phyloP scores from a whole-genome alignment of 2,888 invertebrate species.

The Hymenopus coronatus region DNA sequence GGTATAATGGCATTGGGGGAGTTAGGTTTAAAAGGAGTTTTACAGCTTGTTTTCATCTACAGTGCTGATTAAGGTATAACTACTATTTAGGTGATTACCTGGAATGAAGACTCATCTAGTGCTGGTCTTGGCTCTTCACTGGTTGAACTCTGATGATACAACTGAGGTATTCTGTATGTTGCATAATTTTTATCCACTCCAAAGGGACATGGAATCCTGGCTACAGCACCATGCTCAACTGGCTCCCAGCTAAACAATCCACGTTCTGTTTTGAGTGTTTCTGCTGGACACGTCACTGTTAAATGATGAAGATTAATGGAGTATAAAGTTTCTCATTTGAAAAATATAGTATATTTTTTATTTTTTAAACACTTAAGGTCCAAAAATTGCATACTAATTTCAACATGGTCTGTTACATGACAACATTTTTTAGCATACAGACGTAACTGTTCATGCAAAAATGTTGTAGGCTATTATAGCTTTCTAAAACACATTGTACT shows the following conservation, averaged over 20 bases:
- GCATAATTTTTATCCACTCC: slow-evolving; percentile 11
- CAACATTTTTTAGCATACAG: too few relatives aligned
- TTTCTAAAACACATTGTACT: too few relatives aligned
- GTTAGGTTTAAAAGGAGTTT: too few relatives aligned
- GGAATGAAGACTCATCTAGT: neutral
- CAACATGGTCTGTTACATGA: too few relatives aligned
- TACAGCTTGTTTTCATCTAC: too few relatives aligned
- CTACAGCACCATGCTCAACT: slow-evolving; percentile 15
- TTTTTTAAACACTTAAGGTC: too few relatives aligned
- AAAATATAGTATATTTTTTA: too few relatives aligned
- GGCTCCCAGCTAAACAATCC: slow-evolving; percentile 23
- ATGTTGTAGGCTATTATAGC: too few relatives aligned
- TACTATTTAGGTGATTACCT: neutral
- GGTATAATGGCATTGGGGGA: too few relatives aligned
- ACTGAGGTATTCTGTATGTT: neutral
- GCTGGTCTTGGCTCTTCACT: neutral
- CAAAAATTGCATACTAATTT: too few relatives aligned
- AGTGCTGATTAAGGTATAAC: too few relatives aligned
- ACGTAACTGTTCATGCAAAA: too few relatives aligned
- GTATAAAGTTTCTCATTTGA: neutral
- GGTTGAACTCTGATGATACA: neutral
- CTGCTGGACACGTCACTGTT: slow-evolving; percentile 16
- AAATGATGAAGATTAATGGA: neutral
- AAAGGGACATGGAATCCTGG: slow-evolving; percentile 23
- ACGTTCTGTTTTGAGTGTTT: slow-evolving; percentile 22